Conservation (phyloP, 2,888 invertebrate genomes). For the Amphiduros pacificus region DNA sequence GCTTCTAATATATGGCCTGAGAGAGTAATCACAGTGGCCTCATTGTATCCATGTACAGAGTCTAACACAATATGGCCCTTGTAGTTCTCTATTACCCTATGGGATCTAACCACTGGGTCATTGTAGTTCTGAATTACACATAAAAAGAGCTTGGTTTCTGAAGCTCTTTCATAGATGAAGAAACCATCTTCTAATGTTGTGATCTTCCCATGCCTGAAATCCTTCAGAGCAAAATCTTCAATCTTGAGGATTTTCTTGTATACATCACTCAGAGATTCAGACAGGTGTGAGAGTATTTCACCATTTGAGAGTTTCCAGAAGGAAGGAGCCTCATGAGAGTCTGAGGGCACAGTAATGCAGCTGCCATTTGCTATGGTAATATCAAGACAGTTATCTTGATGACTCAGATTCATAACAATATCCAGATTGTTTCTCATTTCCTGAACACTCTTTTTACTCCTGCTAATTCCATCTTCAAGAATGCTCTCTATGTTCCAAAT, state of each 20-base stretch:
- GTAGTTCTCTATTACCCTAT: too few relatives aligned
- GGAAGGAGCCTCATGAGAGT: conserved; percentile 9
- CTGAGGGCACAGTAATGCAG: not conserved
- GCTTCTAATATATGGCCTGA: conserved; percentile 18
- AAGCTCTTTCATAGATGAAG: not conserved
- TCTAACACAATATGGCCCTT: too few relatives aligned
- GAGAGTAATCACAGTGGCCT: conserved; percentile 3
- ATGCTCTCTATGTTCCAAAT: not conserved
- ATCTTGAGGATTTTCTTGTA: not conserved
- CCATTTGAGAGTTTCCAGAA: conserved; percentile 22
- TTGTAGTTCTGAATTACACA: too few relatives aligned
- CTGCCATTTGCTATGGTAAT: not conserved
- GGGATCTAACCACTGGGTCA: too few relatives aligned
- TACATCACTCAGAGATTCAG: not conserved
- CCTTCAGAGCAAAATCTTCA: not conserved
- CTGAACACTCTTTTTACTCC: too few relatives aligned
- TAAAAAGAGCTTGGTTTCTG: not conserved
- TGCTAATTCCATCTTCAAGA: too few relatives aligned
- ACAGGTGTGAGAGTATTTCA: not conserved
- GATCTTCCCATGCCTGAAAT: not conserved
- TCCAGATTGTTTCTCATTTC: not conserved
- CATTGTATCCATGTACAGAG: too few relatives aligned
- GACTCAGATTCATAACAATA: not conserved
- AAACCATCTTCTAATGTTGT: not conserved
- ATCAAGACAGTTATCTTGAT: not conserved